Conservation (phyloP, 2,113 vertebrate species). For the Aptenodytes patagonicus region DNA sequence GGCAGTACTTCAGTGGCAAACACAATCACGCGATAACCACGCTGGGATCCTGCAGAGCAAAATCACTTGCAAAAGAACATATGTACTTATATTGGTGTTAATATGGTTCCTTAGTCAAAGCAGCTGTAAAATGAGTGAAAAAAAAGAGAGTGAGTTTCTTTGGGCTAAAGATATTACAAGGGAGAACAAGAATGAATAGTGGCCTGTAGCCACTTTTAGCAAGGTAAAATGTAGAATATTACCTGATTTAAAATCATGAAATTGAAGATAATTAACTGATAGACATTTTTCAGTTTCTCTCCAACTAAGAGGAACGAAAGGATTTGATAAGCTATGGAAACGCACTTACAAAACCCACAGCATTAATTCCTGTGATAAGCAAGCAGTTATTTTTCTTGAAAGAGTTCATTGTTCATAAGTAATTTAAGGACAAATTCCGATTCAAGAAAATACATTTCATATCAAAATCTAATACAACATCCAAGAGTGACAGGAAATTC, state of each 20-base stretch:
- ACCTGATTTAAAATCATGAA: slow-evolving; percentile 46
- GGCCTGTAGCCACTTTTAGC: slow-evolving; percentile 43
- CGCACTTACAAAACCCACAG: slow-evolving; percentile 58
- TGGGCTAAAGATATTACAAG: neutral
- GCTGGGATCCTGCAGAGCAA: neutral
- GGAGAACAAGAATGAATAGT: slow-evolving; percentile 54
- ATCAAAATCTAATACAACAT: slow-evolving; percentile 57
- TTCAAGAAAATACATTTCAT: slow-evolving; percentile 69
- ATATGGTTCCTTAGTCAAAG: neutral
- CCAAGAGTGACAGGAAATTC: slow-evolving; percentile 60
- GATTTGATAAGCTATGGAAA: slow-evolving; percentile 64
- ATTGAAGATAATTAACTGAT: slow-evolving; percentile 49
- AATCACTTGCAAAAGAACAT: neutral
- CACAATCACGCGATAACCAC: accelerated
- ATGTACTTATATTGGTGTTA: neutral
- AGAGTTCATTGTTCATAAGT: slow-evolving; percentile 68
- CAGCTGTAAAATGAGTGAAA: neutral
- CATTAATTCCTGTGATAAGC: slow-evolving; percentile 70
- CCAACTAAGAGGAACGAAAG: slow-evolving; percentile 60
- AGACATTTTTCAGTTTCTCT: slow-evolving; percentile 43
- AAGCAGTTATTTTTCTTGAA: slow-evolving; percentile 54
- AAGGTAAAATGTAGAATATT: slow-evolving; percentile 36
- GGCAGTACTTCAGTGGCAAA: slow-evolving; percentile 43
- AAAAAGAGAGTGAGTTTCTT: neutral
- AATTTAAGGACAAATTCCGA: slow-evolving; percentile 69